Percentiles rank a stretch among this genome's conserved stretches.
Conservation (phyloP, 2,888 invertebrate species). For the Parnassius apollo region DNA sequence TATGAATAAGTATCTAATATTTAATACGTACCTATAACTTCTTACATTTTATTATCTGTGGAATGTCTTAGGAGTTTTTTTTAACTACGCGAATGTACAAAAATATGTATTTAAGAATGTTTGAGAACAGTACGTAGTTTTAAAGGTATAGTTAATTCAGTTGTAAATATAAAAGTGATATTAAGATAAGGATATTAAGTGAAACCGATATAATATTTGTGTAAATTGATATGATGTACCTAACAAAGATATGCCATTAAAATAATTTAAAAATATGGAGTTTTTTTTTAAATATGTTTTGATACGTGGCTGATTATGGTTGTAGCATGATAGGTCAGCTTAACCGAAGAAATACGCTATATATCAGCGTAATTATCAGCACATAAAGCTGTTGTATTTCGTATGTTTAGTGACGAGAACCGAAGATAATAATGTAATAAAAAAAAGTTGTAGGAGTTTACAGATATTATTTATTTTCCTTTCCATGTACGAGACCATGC, state of each 20-base stretch:
- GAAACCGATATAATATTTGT: background rate
- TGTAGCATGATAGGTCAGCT: too few species aligned
- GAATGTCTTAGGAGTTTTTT: slow-evolving; percentile 4
- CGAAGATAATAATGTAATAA: too few species aligned
- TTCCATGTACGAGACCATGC: too few species aligned
- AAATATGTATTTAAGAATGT: slow-evolving; percentile 4
- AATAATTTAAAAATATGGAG: slow-evolving; percentile 34
- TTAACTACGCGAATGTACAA: slow-evolving; percentile 1
- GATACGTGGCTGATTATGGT: too few species aligned
- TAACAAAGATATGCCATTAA: slow-evolving; percentile 63
- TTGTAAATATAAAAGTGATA: slow-evolving; percentile 57
- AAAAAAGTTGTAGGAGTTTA: too few species aligned
- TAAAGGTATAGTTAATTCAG: slow-evolving; percentile 1
- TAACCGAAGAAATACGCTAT: too few species aligned
- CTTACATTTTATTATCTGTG: slow-evolving; percentile 5
- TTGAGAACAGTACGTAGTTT: slow-evolving; percentile 15
- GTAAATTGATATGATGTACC: slow-evolving; percentile 50
- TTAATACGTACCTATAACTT: background rate
- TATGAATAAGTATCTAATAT: slow-evolving; percentile 12
- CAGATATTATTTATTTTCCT: too few species aligned
- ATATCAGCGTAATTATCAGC: too few species aligned
- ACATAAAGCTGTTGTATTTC: too few species aligned
- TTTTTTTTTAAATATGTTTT: slow-evolving; percentile 13
- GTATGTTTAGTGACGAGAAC: too few species aligned
- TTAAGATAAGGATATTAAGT: slow-evolving; percentile 47